Evolutionary conservation across 2,888 invertebrate species (phyloP).

Genomic region (Suillia variegata): DNA sequence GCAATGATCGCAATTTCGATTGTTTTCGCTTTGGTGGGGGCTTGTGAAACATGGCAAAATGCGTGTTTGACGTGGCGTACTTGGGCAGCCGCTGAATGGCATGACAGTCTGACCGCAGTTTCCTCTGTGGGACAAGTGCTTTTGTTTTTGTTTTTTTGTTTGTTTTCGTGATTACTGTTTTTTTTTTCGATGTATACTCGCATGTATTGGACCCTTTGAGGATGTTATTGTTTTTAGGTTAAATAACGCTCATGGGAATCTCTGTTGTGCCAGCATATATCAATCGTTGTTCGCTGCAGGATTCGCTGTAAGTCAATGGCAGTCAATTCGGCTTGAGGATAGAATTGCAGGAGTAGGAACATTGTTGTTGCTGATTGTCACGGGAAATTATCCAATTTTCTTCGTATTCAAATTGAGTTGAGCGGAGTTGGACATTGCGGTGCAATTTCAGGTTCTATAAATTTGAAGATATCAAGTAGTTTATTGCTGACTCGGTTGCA

Average conservation of each 20-base stretch:
- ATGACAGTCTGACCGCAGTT: too few species aligned
- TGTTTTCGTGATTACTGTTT: slow-evolving; percentile 31
- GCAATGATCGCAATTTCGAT: slow-evolving; percentile 23
- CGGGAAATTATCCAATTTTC: slow-evolving; percentile 61
- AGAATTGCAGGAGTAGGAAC: slow-evolving; percentile 21
- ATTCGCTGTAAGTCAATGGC: slow-evolving; percentile 38
- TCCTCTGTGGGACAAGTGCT: too few species aligned
- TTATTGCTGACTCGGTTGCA: slow-evolving; percentile 21
- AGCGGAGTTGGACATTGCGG: neutral
- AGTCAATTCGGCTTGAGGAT: slow-evolving; percentile 41
- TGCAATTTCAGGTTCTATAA: slow-evolving; percentile 39
- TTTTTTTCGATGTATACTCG: slow-evolving; percentile 5
- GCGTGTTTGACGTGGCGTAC: neutral
- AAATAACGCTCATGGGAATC: slow-evolving; percentile 53
- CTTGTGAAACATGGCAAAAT: slow-evolving; percentile 10
- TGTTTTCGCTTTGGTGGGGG: slow-evolving; percentile 12
- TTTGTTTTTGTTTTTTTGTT: slow-evolving; percentile 10
- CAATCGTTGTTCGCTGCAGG: slow-evolving; percentile 33
- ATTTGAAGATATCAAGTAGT: slow-evolving; percentile 43
- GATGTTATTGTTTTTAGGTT: slow-evolving; percentile 28
- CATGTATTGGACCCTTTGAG: too few species aligned
- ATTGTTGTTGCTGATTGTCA: slow-evolving; percentile 48
- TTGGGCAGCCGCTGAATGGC: neutral
- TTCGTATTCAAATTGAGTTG: slow-evolving; percentile 56
- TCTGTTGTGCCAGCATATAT: slow-evolving; percentile 53